These are phyloP conservation scores for Montifringilla adamsi DNA, from an alignment of 2,113 vertebrate genomes.

Conservation along the genomic window DNA sequence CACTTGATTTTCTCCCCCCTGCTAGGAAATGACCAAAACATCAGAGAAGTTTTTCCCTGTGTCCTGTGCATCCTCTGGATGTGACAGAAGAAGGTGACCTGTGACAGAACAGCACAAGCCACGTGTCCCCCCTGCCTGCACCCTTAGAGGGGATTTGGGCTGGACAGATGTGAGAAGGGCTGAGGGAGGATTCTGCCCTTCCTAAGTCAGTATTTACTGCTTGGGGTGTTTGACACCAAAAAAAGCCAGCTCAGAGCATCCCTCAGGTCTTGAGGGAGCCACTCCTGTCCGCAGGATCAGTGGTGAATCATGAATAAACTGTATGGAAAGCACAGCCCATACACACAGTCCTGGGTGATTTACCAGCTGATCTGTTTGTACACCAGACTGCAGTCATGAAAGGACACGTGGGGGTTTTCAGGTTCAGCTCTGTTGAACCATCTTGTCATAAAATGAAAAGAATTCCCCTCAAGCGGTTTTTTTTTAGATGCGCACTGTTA, in stretches of 20 bases:
- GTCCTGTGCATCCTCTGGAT: not conserved
- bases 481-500: not conserved
- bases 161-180: not conserved
- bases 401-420: not conserved
- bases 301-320: not conserved
- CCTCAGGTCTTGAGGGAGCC: not conserved
- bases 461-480: not conserved
- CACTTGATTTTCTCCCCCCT: not conserved
- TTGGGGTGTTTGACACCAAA: not conserved
- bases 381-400: not conserved
- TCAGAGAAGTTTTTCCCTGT: not conserved
- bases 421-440: not conserved
- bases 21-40: not conserved
- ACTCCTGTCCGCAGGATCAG: not conserved
- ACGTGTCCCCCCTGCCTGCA: rapidly evolving
- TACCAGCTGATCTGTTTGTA: not conserved
- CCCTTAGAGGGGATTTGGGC: not conserved
- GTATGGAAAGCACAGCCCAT: not conserved
- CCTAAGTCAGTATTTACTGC: not conserved
- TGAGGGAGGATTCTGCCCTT: not conserved
- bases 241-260: not conserved
- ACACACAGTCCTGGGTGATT: not conserved
- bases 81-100: not conserved
- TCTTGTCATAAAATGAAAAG: not conserved
- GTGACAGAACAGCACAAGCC: not conserved